phyloP scores from a whole-genome alignment of 1,140 invertebrate species.

The Drosophila repletoides region DNA sequence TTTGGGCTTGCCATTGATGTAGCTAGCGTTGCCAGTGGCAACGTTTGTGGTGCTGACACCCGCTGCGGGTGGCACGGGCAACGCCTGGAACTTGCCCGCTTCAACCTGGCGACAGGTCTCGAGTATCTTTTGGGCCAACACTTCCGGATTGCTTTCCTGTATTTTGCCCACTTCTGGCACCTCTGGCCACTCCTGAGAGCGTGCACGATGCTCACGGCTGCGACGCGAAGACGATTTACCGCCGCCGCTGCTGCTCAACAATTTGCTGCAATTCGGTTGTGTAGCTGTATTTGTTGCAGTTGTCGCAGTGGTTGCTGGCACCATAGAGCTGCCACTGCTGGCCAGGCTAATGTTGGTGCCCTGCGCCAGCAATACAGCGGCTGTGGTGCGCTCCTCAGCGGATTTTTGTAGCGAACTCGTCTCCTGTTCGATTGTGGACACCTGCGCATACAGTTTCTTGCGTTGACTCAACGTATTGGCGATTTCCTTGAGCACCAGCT shows the following conservation, averaged over 20 bases:
- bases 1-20: conserved; percentile 32
- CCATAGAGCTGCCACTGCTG: conserved; percentile 28
- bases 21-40: conserved; percentile 1
- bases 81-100: conserved; percentile 86
- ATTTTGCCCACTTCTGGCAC: conserved; percentile 95
- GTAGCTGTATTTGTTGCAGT: conserved; percentile 24
- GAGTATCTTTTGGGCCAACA: conserved; percentile 93
- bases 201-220: conserved; percentile 87
- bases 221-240: conserved; percentile 85
- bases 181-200: conserved; percentile 95
- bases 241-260: too few species aligned
- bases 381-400: conserved; percentile 86
- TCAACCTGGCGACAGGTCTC: conserved; percentile 94
- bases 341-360: conserved; percentile 80
- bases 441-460: conserved; percentile 91
- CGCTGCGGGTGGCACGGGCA: conserved; percentile 31
- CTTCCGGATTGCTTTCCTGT: conserved; percentile 94
- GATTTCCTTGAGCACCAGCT: conserved; percentile 93
- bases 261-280: conserved; percentile 45
- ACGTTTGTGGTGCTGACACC: neutral
- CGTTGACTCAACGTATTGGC: conserved; percentile 90
- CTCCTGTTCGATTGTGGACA: conserved; percentile 89
- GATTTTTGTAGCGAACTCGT: conserved; percentile 88
- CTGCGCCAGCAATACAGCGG: conserved; percentile 82
- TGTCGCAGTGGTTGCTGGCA: conserved; percentile 8